These are phyloP conservation scores for Cylindroiulus punctatus DNA, from an alignment of 2,888 invertebrate species.

Conservation along the genomic window DNA sequence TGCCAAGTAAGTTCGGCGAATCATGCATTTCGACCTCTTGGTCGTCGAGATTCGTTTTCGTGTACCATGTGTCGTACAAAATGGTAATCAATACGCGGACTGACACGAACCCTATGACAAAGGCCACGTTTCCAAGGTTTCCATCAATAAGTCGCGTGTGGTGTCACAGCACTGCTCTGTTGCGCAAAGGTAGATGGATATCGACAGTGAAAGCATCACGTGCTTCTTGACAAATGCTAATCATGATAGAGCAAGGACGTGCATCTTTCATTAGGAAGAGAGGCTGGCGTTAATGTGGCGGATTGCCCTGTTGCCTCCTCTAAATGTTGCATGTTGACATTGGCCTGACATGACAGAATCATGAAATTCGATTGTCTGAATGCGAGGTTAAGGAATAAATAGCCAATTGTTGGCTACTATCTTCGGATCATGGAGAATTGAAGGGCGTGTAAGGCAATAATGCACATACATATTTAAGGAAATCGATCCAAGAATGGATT, in stretches of 20 bases:
- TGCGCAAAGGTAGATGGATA: conserved; percentile 1
- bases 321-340: background rate
- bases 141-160: background rate
- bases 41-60: background rate
- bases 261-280: background rate
- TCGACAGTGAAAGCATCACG: background rate
- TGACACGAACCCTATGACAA: background rate
- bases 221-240: background rate
- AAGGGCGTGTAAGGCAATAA: no score
- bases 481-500: no score
- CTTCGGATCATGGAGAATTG: no score
- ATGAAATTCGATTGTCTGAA: background rate
- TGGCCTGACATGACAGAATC: background rate
- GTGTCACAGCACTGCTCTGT: background rate
- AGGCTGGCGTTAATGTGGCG: background rate
- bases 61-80: background rate
- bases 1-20: background rate
- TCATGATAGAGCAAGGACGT: background rate
- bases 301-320: no score
- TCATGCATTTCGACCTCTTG: background rate
- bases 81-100: background rate
- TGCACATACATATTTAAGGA: no score
- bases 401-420: background rate
- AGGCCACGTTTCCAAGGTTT: conserved; percentile 1
- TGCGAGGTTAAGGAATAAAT: background rate